Conservation (phyloP, 2,797 vertebrate genomes). For the Cacajao melanocephalus region DNA sequence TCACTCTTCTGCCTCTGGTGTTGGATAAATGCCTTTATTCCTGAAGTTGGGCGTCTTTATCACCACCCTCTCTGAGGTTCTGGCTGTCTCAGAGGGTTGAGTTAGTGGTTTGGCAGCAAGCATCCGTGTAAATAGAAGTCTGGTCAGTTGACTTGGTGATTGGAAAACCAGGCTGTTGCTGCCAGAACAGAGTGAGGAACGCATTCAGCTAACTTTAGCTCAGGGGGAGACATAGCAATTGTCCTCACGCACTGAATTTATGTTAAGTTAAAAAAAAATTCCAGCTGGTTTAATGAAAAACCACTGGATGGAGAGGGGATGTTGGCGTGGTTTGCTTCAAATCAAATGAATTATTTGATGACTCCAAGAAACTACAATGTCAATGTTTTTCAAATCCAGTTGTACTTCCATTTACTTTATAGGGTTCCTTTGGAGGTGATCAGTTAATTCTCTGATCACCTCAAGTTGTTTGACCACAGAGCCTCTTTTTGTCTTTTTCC, state of each 20-base stretch:
- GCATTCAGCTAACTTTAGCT: background rate
- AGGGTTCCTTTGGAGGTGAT: background rate
- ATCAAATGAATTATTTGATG: background rate
- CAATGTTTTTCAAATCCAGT: background rate
- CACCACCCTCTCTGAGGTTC: background rate
- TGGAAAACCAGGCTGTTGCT: conserved; percentile 68
- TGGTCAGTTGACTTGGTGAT: conserved; percentile 59
- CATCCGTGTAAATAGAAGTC: conserved; percentile 31
- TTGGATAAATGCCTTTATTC: conserved; percentile 27
- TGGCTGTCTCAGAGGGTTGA: conserved; percentile 42
- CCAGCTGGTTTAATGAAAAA: background rate
- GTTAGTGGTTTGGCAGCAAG: conserved; percentile 71
- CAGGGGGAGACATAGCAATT: background rate
- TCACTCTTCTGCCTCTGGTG: background rate
- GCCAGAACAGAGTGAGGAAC: conserved; percentile 1
- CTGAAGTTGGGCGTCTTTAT: conserved; percentile 2
- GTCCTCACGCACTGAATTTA: background rate
- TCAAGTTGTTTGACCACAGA: background rate
- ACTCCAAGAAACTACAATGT: background rate
- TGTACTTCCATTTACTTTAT: background rate
- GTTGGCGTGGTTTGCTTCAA: background rate
- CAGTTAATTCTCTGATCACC: background rate
- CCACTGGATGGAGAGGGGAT: background rate
- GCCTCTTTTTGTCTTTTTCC: background rate
- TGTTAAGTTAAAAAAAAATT: background rate